These are phyloP conservation scores for Pterostichus madidus DNA, from an alignment of 2,888 invertebrate species.

Conservation along the genomic window DNA sequence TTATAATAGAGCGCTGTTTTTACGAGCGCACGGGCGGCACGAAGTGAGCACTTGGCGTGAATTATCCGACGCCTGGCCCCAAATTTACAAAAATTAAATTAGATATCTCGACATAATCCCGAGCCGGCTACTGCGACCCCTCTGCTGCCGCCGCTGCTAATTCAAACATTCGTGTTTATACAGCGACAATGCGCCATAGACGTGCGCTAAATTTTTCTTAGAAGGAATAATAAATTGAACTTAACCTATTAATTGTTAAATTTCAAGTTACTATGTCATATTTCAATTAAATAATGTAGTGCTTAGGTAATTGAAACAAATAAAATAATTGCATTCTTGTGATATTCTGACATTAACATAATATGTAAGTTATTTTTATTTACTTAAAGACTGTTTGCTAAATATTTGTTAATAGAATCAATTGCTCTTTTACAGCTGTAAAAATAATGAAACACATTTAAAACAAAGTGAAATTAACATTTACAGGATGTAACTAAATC, in stretches of 20 bases:
- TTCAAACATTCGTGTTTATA: conserved; percentile 50
- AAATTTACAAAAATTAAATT: conserved; percentile 64
- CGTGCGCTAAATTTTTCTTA: conserved; percentile 2
- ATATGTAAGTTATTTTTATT: too few species aligned
- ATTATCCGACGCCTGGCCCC: conserved; percentile 53
- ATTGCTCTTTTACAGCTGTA: too few species aligned
- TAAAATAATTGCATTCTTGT: too few species aligned
- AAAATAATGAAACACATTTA: too few species aligned
- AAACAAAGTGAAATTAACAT: too few species aligned
- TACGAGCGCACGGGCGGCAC: background rate
- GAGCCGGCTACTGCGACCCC: background rate
- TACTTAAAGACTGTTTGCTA: too few species aligned
- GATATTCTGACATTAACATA: too few species aligned
- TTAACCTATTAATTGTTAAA: too few species aligned
- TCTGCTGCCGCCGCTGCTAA: background rate
- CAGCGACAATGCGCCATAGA: conserved; percentile 15
- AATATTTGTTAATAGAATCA: too few species aligned
- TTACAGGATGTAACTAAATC: too few species aligned
- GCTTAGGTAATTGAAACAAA: background rate
- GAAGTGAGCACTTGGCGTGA: conserved; percentile 53
- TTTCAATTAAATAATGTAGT: too few species aligned
- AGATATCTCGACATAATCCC: conserved; percentile 59
- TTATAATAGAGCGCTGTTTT: conserved; percentile 10
- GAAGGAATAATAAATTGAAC: background rate
- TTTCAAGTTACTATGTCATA: too few species aligned